phyloP scores from a whole-genome alignment of 2,888 invertebrate species.

The Diabrotica balteata region DNA sequence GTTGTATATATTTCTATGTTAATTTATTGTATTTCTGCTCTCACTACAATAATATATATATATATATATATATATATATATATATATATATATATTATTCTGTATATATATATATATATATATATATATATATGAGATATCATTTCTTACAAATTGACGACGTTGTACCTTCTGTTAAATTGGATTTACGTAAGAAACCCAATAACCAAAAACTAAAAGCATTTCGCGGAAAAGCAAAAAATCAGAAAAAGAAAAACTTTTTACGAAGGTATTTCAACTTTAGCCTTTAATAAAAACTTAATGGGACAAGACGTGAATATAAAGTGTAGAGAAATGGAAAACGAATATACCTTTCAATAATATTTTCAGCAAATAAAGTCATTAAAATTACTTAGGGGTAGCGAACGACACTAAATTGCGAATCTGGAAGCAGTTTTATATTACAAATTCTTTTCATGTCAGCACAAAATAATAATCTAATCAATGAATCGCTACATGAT shows the following conservation, averaged over 20 bases:
- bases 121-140: no score
- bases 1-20: no score
- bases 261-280: conserved; percentile 22
- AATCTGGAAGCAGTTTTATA: conserved; percentile 23
- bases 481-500: conserved; percentile 28
- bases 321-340: conserved; percentile 22
- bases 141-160: no score
- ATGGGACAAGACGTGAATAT: conserved; percentile 30
- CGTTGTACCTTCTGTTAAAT: no score
- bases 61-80: no score
- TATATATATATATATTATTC: no score
- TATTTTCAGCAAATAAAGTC: conserved; percentile 35
- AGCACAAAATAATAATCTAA: conserved; percentile 27
- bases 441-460: conserved; percentile 31
- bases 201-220: no score
- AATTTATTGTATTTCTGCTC: no score
- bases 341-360: conserved; percentile 36
- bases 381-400: conserved; percentile 37
- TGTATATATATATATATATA: no score
- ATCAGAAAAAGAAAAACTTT: conserved; percentile 19
- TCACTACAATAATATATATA: no score
- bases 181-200: no score
- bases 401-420: conserved; percentile 29
- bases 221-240: background rate
- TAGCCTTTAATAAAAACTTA: conserved; percentile 36